These are phyloP conservation scores for Iphiclides podalirius DNA, from an alignment of 2,888 invertebrate genomes.

Conservation along the genomic window DNA sequence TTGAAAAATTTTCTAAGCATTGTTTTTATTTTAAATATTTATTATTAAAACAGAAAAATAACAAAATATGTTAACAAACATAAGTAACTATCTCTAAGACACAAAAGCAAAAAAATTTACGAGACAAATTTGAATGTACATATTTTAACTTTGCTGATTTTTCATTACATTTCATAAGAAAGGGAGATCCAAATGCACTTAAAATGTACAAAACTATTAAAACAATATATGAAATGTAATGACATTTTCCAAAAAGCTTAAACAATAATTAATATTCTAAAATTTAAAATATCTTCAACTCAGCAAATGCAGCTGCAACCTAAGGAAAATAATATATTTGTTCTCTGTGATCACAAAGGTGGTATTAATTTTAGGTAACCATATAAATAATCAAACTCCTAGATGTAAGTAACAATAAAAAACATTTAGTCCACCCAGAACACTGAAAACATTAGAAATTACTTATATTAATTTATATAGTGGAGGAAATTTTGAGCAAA, in stretches of 20 bases:
- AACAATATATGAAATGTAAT: conserved; percentile 26
- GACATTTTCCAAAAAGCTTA: conserved; percentile 20
- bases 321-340: conserved; percentile 59
- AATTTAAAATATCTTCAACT: conserved; percentile 15
- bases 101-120: conserved; percentile 47
- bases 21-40: conserved; percentile 61
- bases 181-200: conserved; percentile 45
- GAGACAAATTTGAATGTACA: conserved; percentile 4
- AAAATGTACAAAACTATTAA: conserved; percentile 13
- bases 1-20: conserved; percentile 13
- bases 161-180: conserved; percentile 19
- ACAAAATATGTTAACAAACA: conserved; percentile 76
- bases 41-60: conserved; percentile 66
- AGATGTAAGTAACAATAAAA: conserved; percentile 8
- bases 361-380: conserved; percentile 54
- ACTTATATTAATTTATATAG: conserved; percentile 7
- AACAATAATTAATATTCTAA: neutral
- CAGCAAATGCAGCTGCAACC: conserved; percentile 52
- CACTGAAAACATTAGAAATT: neutral
- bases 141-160: neutral
- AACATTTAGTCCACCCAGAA: conserved; percentile 33
- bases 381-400: conserved; percentile 37
- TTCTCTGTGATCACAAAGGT: conserved; percentile 48
- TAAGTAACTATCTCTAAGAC: conserved; percentile 69
- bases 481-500: conserved; percentile 26